phyloP scores from a whole-genome alignment of 2,113 vertebrate genomes.

The Thunnus maccoyii region DNA sequence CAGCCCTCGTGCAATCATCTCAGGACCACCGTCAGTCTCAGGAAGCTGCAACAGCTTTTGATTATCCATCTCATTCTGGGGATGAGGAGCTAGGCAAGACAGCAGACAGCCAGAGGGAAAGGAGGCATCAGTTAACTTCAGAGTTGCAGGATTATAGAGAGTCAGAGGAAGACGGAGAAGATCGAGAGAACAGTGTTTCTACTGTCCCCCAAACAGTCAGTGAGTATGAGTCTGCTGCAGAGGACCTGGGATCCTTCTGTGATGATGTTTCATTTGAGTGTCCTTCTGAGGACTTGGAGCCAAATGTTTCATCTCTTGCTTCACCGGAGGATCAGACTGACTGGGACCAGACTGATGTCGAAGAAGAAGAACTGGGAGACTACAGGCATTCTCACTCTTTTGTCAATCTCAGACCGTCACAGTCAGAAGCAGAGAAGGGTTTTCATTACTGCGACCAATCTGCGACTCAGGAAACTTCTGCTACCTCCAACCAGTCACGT shows the following conservation, averaged over 20 bases:
- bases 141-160: slow-evolving; percentile 40
- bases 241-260: slow-evolving; percentile 75
- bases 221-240: slow-evolving; percentile 57
- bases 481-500: slow-evolving; percentile 73
- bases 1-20: slow-evolving; percentile 30
- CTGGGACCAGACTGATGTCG: slow-evolving; percentile 77
- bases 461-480: slow-evolving; percentile 68
- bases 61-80: not conserved
- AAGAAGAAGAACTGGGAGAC: slow-evolving; percentile 82
- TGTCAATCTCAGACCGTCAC: slow-evolving; percentile 52
- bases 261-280: slow-evolving; percentile 65
- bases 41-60: slow-evolving; percentile 39
- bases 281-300: slow-evolving; percentile 82
- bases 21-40: slow-evolving; percentile 65
- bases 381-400: slow-evolving; percentile 76
- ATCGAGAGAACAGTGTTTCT: slow-evolving; percentile 8
- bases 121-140: slow-evolving; percentile 9
- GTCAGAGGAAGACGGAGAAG: slow-evolving; percentile 20
- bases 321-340: slow-evolving; percentile 55
- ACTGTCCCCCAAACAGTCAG: slow-evolving; percentile 22
- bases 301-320: slow-evolving; percentile 60
- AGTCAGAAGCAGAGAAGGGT: slow-evolving; percentile 51
- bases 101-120: slow-evolving; percentile 6
- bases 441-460: slow-evolving; percentile 44
- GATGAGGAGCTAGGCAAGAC: not conserved